Base-by-base conservation (phyloP, 2,113 vertebrate species). In the Telmatochromis brachygnathus region DNA sequence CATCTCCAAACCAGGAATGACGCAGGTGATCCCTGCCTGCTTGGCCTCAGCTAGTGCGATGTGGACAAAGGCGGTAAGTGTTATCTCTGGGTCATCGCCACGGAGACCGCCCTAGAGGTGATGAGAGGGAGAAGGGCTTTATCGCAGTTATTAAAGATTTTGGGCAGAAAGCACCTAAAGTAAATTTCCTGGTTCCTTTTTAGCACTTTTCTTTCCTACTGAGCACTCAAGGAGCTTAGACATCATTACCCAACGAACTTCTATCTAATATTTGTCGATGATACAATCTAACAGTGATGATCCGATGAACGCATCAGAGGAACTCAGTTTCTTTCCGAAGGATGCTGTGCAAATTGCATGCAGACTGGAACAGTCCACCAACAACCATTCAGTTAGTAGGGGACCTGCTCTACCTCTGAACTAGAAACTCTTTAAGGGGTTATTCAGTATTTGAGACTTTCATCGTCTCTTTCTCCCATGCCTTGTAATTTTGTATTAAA, bases 41-140 rank as follows among this genome's bases (percentile, higher is more conserved):
- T 83, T 53, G 80, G 97, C 92, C 80, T 98, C 98, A 6, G 95
- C 55, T 15, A 99, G 84, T 0, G 98, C 97, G 0, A 98, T 88
- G 70, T 98, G 90, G 28, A 98, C 96, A 0, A 99, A 99, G 15
- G 98, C 97, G 0, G 98, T 98, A 56, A 99, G 96, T 0, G 98
- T 96, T 13, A 85, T 91, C 0, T 96, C 94, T 1, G 97, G 96
- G 70, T 96, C 96, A 0, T 94, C 53, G 0, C 97, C 95, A 0
- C 15, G 33, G 37, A 96, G 84, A 11, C 98, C 98, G 0, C 98
- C 98, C 98, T 99, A 53, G 14, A 73, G n/a, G 83, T 30, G 75
- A 7, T 80, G 4, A 42, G 3, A 19, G n/a, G 5, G 19, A 13
- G 73, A 35, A 49, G 4, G 11, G 2, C 42, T 75, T 75, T 47